Percentiles rank a stretch among this genome's conserved stretches.
Conservation (phyloP, 2,113 vertebrate genomes). For the Megalops atlanticus region DNA sequence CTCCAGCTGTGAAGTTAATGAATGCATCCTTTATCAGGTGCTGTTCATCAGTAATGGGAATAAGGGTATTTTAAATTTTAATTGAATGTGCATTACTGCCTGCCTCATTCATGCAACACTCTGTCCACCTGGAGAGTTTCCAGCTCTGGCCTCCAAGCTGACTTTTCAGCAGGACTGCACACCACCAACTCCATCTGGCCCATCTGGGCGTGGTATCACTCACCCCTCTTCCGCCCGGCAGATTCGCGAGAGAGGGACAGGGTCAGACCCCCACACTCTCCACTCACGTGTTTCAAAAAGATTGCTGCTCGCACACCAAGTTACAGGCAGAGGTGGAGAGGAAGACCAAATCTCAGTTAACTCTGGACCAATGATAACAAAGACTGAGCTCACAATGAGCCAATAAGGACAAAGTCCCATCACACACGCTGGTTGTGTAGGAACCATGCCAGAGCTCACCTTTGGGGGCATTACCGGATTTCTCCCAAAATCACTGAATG, state of each 20-base stretch:
- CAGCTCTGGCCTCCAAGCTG: background rate
- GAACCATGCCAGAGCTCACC: background rate
- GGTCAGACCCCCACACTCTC: slow-evolving; percentile 31
- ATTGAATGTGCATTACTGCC: background rate
- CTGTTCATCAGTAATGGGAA: background rate
- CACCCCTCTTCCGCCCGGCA: slow-evolving; percentile 35
- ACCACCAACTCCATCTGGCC: slow-evolving; percentile 47
- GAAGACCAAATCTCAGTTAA: background rate
- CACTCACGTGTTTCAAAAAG: background rate
- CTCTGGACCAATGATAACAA: background rate
- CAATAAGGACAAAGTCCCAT: background rate
- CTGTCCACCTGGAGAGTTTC: background rate
- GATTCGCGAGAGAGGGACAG: slow-evolving; percentile 32
- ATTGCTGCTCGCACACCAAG: background rate
- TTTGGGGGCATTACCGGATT: background rate
- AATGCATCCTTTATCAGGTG: background rate
- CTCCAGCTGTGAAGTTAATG: background rate
- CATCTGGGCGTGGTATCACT: slow-evolving; percentile 48
- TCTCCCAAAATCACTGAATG: background rate
- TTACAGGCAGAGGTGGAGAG: too few species aligned
- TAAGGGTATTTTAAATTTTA: background rate
- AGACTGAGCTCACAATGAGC: background rate
- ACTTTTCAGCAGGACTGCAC: slow-evolving; percentile 37
- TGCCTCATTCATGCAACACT: background rate
- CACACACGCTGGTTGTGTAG: background rate